These are phyloP conservation scores for Lophura nycthemera DNA, from an alignment of 2,113 vertebrate genomes.

Conservation along the genomic window DNA sequence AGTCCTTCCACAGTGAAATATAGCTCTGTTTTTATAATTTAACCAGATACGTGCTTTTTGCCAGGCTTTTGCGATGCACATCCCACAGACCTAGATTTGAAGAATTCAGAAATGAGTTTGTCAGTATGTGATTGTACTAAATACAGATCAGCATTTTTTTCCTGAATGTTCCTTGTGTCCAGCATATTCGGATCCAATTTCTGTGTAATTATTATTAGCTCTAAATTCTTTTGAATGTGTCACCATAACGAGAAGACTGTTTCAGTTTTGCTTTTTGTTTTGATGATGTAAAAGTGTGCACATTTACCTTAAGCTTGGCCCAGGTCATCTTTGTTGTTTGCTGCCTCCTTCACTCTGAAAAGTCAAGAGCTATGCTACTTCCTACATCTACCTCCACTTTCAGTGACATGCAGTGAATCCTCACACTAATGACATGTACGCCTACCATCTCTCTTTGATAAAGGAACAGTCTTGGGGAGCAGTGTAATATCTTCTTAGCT, in stretches of 20 bases:
- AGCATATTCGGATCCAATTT: not conserved
- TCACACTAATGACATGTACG: rapidly evolving
- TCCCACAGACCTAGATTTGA: not conserved
- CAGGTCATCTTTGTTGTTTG: not conserved
- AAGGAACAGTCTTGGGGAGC: not conserved
- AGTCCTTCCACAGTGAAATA: not conserved
- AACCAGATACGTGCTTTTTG: not conserved
- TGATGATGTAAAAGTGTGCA: not conserved
- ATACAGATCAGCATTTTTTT: not conserved
- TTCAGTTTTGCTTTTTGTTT: not conserved
- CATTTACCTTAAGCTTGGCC: not conserved
- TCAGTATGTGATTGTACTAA: not conserved
- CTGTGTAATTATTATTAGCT: not conserved
- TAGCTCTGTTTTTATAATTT: not conserved
- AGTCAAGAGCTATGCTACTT: not conserved
- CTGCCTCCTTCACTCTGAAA: not conserved
- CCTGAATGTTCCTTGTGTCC: not conserved
- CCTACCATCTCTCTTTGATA: not conserved
- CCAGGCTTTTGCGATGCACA: not conserved
- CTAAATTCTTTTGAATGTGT: not conserved
- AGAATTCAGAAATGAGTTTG: not conserved
- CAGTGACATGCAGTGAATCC: not conserved
- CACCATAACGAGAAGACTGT: not conserved
- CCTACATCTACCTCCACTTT: not conserved
- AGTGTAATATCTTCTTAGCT: not conserved